Percentiles rank a stretch among this genome's conserved stretches.
phyloP scores from a whole-genome alignment of 1,140 invertebrate species.

The Laupala kohalensis region DNA sequence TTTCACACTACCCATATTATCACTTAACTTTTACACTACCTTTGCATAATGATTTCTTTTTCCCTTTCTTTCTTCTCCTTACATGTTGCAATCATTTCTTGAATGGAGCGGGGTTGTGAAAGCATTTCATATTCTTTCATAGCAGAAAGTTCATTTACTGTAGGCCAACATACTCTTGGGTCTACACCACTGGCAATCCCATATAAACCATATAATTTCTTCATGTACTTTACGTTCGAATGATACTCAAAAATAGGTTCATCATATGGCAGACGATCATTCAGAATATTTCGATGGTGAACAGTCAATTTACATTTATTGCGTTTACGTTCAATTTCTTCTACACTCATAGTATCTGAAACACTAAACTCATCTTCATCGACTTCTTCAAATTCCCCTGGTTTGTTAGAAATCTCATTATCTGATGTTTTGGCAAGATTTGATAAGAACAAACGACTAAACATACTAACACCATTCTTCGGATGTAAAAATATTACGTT shows the following conservation, averaged over 20 bases:
- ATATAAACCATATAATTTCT: conserved; percentile 41
- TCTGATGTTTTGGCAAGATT: not conserved
- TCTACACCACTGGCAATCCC: conserved; percentile 34
- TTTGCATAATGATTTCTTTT: conserved; percentile 20
- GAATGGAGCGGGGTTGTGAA: conserved; percentile 40
- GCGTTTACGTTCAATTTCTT: conserved; percentile 29
- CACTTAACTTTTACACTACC: too few relatives aligned
- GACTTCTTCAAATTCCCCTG: not conserved
- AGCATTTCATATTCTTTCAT: conserved; percentile 44
- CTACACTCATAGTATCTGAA: conserved; percentile 18
- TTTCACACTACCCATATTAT: too few relatives aligned
- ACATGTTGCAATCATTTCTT: conserved; percentile 40
- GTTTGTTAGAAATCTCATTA: not conserved
- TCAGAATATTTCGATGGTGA: conserved; percentile 37
- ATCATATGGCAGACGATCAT: conserved; percentile 33
- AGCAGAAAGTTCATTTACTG: conserved; percentile 38
- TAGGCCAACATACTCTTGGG: conserved; percentile 42
- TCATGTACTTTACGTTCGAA: conserved; percentile 40
- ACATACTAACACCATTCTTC: not conserved
- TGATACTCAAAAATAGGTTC: conserved; percentile 34
- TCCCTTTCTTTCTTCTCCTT: conserved; percentile 25
- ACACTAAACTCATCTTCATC: not conserved
- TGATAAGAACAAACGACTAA: not conserved
- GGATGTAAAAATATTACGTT: not conserved
- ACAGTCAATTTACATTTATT: conserved; percentile 44